A percentile compares a stretch with the other conserved stretches of the same genome.
phyloP scores from a whole-genome alignment of 1,140 invertebrate genomes.

The Pseudomyrmex pallidus region DNA sequence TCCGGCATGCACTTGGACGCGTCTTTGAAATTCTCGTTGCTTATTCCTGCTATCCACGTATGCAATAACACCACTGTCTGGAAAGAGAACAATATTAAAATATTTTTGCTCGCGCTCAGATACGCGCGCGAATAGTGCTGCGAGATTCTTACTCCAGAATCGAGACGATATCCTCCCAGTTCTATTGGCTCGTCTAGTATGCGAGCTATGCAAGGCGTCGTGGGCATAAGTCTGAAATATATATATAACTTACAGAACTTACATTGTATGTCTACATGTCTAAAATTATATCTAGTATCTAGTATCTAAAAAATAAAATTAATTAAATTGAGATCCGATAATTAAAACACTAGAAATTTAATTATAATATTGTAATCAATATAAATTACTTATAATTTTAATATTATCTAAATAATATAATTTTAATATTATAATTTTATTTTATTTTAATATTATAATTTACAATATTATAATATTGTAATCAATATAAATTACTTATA shows the following conservation, averaged over 20 bases:
- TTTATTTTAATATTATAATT: too few relatives aligned
- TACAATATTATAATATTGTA: too few relatives aligned
- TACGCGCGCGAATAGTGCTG: background rate
- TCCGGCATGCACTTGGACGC: conserved; percentile 92
- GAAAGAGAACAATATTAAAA: conserved; percentile 58
- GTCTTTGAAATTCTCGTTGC: conserved; percentile 91
- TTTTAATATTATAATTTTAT: too few relatives aligned
- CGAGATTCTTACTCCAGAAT: conserved; percentile 89
- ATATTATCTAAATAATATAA: too few relatives aligned
- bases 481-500: too few relatives aligned
- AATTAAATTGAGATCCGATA: too few relatives aligned
- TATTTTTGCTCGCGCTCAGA: background rate
- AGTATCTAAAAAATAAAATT: too few relatives aligned
- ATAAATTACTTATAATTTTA: too few relatives aligned
- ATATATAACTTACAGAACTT: background rate
- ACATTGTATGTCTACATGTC: background rate
- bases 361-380: background rate
- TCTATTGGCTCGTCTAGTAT: conserved; percentile 91
- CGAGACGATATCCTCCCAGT: conserved; percentile 91
- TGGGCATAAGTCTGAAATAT: conserved; percentile 89
- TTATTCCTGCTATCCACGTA: conserved; percentile 92
- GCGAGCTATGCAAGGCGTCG: conserved; percentile 92
- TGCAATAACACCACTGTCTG: conserved; percentile 94
- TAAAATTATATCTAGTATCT: too few relatives aligned
- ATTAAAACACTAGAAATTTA: too few relatives aligned